Evolutionary conservation across 2,888 invertebrate genomes (phyloP), one percentile per base, ranked within the genome.

Genomic region (Papilio protenor): DNA sequence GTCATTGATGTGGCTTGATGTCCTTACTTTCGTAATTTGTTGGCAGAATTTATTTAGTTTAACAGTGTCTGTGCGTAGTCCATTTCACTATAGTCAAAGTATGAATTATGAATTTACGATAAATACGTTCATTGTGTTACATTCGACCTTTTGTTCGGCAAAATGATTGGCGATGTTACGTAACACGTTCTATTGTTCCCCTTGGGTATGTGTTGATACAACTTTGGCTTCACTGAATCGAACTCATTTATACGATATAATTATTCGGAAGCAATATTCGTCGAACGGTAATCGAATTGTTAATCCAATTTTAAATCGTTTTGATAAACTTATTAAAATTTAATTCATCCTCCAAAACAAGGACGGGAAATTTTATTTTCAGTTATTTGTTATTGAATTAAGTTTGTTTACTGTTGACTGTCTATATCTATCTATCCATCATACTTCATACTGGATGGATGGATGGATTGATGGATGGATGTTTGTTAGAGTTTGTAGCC

Each of bases 121-220:
- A 90, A 89, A 89, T 89, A 88, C 88, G 86, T 85, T 87, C 88
- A 90, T 89, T 90, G 90, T 87, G 82, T 85, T 88, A 87, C 84
- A 83, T 84, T 85, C 87, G 84, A 89, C 87, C 91, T 90, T 91
- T 92, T 91, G 91, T 92, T 88, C 86, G 84, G 85, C 83, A 83
- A 90, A 90, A 91, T 92, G 88, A 88, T 89, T 86, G 84, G 85
- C 79, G 80, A 72, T 76, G 84, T 91, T 91, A 85, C 86, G 87
- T 85, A 90, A 89, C 80, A 80, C 77, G 12, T 59, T 23, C 79
- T 81, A 84, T 86, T 86, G 89, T 90, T 76, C 59, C 52, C 27
- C 33, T 57, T 49, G 21, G 47, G 73, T 45, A 57, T 69, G 52
- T 85, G 83, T 83, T 85, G 85, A 85, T 84, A 81, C 87, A 87